Conservation (phyloP, 2,797 vertebrate species). For the Chloroceryle inda region DNA sequence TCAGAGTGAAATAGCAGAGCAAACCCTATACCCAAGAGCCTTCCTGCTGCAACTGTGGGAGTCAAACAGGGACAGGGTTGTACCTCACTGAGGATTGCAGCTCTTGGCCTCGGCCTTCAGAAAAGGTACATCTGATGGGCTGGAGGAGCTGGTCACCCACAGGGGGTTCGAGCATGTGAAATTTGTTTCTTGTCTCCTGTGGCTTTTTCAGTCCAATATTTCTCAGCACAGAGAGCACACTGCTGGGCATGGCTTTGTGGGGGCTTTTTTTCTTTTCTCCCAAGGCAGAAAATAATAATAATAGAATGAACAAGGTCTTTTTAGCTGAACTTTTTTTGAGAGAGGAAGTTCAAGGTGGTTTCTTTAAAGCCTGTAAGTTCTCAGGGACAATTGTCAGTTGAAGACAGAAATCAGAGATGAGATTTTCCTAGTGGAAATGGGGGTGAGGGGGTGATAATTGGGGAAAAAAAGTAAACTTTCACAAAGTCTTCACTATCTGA, state of each 20-base stretch:
- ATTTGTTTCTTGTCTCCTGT: not conserved
- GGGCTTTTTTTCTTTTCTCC: not conserved
- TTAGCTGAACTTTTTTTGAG: not conserved
- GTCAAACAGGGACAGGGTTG: not conserved
- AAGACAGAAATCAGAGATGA: not conserved
- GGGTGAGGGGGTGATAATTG: no score
- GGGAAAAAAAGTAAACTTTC: not conserved
- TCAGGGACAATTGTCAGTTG: not conserved
- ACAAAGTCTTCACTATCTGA: not conserved
- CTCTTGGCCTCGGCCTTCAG: not conserved
- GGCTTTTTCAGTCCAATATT: not conserved
- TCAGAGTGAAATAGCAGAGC: not conserved
- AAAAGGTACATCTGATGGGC: not conserved
- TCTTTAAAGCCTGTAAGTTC: not conserved
- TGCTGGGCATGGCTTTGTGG: fast-evolving
- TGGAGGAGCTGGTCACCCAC: not conserved
- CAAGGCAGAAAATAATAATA: not conserved
- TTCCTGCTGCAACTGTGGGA: not conserved
- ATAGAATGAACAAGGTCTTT: not conserved
- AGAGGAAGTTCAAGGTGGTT: not conserved
- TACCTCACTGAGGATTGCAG: fast-evolving
- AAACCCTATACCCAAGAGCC: no score
- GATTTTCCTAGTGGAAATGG: not conserved
- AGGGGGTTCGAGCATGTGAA: not conserved
- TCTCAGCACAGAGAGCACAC: not conserved